phyloP scores from a whole-genome alignment of 1,140 invertebrate genomes.

The Aphelinus atriplicis region DNA sequence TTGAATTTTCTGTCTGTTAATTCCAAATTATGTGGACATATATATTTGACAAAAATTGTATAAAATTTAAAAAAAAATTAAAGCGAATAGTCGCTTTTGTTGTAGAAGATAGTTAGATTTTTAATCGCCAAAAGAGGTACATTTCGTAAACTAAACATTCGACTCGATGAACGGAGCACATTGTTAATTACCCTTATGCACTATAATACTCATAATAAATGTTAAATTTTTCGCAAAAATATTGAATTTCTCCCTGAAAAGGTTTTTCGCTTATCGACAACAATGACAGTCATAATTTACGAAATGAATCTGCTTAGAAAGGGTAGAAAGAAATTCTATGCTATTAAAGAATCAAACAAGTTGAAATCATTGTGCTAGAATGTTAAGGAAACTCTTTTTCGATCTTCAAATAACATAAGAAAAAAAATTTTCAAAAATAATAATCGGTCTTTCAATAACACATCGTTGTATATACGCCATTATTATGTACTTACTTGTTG shows the following conservation, averaged over 20 bases:
- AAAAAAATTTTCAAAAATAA: too few species aligned
- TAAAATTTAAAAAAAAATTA: constrained; percentile 25
- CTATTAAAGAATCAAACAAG: background rate
- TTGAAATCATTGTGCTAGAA: constrained; percentile 22
- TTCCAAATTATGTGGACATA: constrained; percentile 17
- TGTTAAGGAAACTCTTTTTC: constrained; percentile 10
- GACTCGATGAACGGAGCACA: constrained; percentile 28
- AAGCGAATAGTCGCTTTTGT: constrained; percentile 21
- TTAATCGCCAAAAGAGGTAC: constrained; percentile 25
- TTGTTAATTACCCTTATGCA: constrained; percentile 23
- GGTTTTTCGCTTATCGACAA: constrained; percentile 25
- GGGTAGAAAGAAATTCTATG: too few species aligned
- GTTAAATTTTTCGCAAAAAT: constrained; percentile 21
- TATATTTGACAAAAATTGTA: constrained; percentile 7
- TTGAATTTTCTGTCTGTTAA: background rate
- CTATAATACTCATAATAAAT: constrained; percentile 29
- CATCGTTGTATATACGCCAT: too few species aligned
- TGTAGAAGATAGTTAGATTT: constrained; percentile 26
- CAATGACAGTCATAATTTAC: constrained; percentile 38
- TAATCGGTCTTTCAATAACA: too few species aligned
- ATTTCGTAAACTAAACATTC: constrained; percentile 37
- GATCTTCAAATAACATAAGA: background rate
- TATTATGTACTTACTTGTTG: too few species aligned
- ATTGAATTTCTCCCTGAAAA: constrained; percentile 14
- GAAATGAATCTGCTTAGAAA: constrained; percentile 33